Evolutionary conservation across 2,113 vertebrate species (phyloP).

Genomic region (Platysternon megacephalum): DNA sequence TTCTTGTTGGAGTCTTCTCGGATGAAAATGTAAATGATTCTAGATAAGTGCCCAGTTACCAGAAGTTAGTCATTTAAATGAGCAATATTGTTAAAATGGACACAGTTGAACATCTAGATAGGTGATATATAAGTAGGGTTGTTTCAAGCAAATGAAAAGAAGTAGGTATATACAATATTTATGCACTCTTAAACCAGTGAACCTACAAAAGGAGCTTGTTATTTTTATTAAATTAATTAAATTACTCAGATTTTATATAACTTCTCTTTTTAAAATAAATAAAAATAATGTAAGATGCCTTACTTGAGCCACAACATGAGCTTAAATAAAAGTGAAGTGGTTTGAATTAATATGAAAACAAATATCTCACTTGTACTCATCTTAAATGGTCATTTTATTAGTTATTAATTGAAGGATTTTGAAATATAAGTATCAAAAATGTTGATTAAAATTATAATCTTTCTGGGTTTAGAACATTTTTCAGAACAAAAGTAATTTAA

Average conservation of each 20-base stretch:
- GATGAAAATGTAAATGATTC: background rate
- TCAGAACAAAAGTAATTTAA: background rate
- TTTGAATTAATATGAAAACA: background rate
- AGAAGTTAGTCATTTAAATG: background rate
- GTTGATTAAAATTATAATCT: background rate
- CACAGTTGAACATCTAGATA: background rate
- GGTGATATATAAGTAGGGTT: background rate
- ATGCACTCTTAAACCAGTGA: background rate
- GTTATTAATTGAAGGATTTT: background rate
- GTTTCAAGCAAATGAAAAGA: background rate
- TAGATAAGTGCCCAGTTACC: background rate
- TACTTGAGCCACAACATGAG: background rate
- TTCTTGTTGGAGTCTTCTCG: background rate
- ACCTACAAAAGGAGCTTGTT: background rate
- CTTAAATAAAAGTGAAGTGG: background rate
- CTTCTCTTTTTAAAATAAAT: background rate
- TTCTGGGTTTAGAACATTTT: slow-evolving; percentile 8
- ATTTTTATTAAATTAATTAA: background rate
- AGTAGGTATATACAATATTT: background rate
- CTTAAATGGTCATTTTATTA: background rate
- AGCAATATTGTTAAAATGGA: background rate
- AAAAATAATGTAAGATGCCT: background rate
- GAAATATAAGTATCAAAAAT: background rate
- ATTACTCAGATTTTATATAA: background rate
- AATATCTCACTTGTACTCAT: accelerated